These are phyloP conservation scores for Halichondria panicea DNA, from an alignment of 37 sponge, comb jelly and placozoan genomes.

Conservation along the genomic window DNA sequence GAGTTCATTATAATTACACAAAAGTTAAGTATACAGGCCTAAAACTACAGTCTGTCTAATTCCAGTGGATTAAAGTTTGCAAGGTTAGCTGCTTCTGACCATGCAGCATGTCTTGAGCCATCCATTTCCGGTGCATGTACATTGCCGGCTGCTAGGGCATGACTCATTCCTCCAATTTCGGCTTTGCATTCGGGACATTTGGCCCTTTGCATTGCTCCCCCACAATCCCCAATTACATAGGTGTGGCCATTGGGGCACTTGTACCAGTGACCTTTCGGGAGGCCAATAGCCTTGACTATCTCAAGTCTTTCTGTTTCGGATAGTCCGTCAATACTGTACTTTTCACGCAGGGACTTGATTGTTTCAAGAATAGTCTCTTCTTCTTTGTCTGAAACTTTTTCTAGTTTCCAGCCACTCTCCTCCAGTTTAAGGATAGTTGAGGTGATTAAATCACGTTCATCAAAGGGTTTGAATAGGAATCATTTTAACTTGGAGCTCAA, in stretches of 20 bases:
- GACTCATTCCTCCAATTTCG: constrained; percentile 76
- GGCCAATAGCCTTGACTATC: constrained; percentile 82
- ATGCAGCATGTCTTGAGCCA: constrained; percentile 66
- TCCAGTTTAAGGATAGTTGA: not conserved
- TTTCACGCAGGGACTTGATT: constrained; percentile 14
- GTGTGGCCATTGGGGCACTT: constrained; percentile 88
- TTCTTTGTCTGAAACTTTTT: constrained; percentile 29
- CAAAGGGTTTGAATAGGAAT: not conserved
- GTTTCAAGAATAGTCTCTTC: not conserved
- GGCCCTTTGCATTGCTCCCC: constrained; percentile 72
- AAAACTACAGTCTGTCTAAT: constrained; percentile 4
- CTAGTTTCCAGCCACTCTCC: not conserved
- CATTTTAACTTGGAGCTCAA: constrained; percentile 21
- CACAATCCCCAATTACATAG: constrained; percentile 92
- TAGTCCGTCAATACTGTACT: constrained; percentile 57
- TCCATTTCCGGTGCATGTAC: constrained; percentile 82
- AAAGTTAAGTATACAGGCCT: no score
- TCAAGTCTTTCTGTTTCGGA: constrained; percentile 53
- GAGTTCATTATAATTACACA: no score
- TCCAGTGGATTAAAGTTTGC: constrained; percentile 43
- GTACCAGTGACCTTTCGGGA: constrained; percentile 85
- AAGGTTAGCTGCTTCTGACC: constrained; percentile 74
- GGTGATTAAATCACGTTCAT: not conserved
- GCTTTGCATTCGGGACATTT: constrained; percentile 87
- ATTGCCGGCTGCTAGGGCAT: constrained; percentile 59